These are phyloP conservation scores for Urocyon cinereoargenteus DNA, from an alignment of 2,797 vertebrate species.

Conservation along the genomic window DNA sequence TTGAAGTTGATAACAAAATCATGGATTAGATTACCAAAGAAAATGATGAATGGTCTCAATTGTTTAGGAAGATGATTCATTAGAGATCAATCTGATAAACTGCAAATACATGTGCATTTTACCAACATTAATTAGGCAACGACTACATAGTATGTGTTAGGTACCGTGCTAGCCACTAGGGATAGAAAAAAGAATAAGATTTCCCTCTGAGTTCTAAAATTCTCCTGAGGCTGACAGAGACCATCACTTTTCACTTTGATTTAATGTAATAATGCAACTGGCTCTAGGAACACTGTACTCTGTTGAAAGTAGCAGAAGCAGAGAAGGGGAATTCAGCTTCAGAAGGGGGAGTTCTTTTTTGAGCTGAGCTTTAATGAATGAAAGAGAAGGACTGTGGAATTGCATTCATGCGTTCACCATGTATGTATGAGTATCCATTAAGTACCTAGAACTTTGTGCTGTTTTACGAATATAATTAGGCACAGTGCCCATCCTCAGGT, in stretches of 20 bases:
- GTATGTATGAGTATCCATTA: neutral
- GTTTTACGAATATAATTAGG: neutral
- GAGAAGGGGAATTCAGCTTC: neutral
- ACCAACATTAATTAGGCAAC: neutral
- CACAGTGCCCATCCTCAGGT: neutral
- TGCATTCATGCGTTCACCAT: neutral
- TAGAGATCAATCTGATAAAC: neutral
- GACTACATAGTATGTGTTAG: neutral
- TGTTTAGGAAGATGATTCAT: slow-evolving; percentile 20
- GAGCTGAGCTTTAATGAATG: neutral
- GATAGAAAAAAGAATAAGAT: neutral
- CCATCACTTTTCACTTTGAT: neutral
- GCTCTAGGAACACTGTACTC: neutral
- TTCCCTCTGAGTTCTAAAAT: neutral
- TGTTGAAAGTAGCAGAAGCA: neutral
- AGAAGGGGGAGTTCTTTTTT: neutral
- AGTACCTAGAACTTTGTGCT: neutral
- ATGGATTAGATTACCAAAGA: neutral
- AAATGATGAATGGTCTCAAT: neutral
- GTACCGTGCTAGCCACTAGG: neutral
- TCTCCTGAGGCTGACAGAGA: neutral
- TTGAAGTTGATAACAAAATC: slow-evolving; percentile 46
- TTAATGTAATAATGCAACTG: neutral
- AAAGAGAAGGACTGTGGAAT: neutral
- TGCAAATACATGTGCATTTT: slow-evolving; percentile 5